Base-by-base conservation (phyloP, 2,888 invertebrate species). In the Esperia sulphurella region DNA sequence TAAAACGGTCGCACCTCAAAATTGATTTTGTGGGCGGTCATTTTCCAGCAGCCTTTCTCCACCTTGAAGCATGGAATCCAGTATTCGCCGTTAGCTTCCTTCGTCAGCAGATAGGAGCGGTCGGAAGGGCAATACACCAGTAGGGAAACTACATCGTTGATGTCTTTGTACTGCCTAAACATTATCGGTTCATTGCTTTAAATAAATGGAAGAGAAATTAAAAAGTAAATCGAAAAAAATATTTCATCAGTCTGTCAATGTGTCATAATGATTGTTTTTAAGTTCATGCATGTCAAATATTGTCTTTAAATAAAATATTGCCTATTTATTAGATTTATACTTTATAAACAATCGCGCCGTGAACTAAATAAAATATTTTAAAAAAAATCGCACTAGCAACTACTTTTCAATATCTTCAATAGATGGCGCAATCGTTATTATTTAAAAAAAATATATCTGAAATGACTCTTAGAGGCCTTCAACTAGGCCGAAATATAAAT, bases 1-100 rank as follows among this genome's bases (percentile, higher is more conserved):
- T n/a, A n/a, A n/a, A 21, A 21, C 21, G 21, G 5, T 21, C 21
- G 21, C 21, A 83, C 84, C 71, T 84, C 83, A 54, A 70, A 73
- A 57, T 71, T 68, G 3, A 86, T 74, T 58, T 81, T 83, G 52
- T 77, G 65, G 1, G 79, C 83, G 0, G 83, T 77, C 50, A 61
- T 54, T 61, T 81, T 83, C 85, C 85, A 86, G 51, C 79, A 77
- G 50, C 73, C 74, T 50, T 79, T 83, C 43, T 82, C 83, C n/a
- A 69, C 65, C 59, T 68, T 84, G 49, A 62, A 65, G 6, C 77
- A 79, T 8, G 85, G 84, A 35, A 86, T 61, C 85, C 85, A 86
- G 47, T 65, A 73, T 55, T 86, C 85, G 1, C 83, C 81, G 42
- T 64, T 76, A 0, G 65, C 50, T 41, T 84, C 83, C 51, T 77